These are phyloP conservation scores for Neodiprion lecontei DNA, from an alignment of 1,140 invertebrate genomes.

Conservation along the genomic window DNA sequence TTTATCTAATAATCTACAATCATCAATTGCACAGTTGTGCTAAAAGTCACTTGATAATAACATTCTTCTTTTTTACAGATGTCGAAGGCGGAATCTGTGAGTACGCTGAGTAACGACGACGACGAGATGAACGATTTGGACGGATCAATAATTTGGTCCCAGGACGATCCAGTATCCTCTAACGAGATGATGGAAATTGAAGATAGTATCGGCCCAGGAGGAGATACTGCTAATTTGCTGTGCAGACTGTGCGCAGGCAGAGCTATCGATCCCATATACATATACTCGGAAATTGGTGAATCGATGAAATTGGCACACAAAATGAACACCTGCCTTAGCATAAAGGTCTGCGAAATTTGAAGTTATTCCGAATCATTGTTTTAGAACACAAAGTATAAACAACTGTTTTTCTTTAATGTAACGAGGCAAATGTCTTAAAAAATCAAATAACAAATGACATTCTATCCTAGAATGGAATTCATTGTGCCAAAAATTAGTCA, in stretches of 20 bases:
- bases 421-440: no score
- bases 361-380: no score
- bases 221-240: background rate
- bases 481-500: constrained; percentile 38
- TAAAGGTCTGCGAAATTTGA: constrained; percentile 34
- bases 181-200: constrained; percentile 36
- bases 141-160: constrained; percentile 27
- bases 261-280: constrained; percentile 37
- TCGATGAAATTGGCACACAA: constrained; percentile 41
- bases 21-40: no score
- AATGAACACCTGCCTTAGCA: constrained; percentile 43
- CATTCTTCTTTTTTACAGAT: constrained; percentile 9
- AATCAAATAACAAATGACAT: no score
- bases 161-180: constrained; percentile 31
- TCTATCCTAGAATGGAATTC: no score
- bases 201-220: constrained; percentile 9
- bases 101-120: constrained; percentile 37
- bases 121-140: constrained; percentile 40
- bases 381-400: no score
- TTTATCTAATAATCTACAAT: no score
- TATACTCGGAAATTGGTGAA: constrained; percentile 44
- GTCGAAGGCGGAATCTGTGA: constrained; percentile 35
- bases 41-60: no score
- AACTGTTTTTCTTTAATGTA: no score
- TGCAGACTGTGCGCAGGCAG: constrained; percentile 39